Evolutionary conservation across 2,113 vertebrate genomes (phyloP).

Genomic region (Psettodes erumei): DNA sequence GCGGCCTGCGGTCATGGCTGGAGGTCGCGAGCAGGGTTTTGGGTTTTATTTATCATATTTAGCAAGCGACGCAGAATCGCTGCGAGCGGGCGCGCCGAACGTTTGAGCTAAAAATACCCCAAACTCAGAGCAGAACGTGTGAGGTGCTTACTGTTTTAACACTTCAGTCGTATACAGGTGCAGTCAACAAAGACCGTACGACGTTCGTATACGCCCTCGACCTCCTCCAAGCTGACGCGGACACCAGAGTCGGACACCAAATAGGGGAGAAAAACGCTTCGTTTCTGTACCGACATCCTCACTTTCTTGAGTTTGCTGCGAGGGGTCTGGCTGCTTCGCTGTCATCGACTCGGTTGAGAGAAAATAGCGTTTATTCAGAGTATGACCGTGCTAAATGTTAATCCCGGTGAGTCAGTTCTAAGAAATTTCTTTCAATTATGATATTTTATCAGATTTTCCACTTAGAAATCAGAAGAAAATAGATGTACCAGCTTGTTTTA

Average conservation of each 20-base stretch:
- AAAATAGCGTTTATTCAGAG: neutral
- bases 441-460: neutral
- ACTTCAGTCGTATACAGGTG: neutral
- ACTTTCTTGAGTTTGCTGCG: too few species aligned
- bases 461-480: neutral
- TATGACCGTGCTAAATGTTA: neutral
- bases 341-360: conserved; percentile 1
- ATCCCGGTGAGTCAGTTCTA: neutral
- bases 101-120: conserved; percentile 49
- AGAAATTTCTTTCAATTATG: neutral
- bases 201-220: too few species aligned
- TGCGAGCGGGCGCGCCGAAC: too few species aligned
- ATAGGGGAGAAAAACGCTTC: too few species aligned
- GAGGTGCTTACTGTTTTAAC: neutral
- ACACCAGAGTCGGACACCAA: too few species aligned
- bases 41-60: too few species aligned
- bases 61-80: conserved; percentile 38
- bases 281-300: too few species aligned
- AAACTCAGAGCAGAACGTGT: neutral
- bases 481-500: neutral
- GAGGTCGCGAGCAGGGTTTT: conserved; percentile 3
- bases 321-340: neutral
- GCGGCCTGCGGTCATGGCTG: too few species aligned
- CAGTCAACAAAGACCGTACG: too few species aligned
- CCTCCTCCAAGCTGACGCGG: too few species aligned